Evolutionary conservation across 2,113 vertebrate species (phyloP).

Genomic region (Stegostoma tigrinum): DNA sequence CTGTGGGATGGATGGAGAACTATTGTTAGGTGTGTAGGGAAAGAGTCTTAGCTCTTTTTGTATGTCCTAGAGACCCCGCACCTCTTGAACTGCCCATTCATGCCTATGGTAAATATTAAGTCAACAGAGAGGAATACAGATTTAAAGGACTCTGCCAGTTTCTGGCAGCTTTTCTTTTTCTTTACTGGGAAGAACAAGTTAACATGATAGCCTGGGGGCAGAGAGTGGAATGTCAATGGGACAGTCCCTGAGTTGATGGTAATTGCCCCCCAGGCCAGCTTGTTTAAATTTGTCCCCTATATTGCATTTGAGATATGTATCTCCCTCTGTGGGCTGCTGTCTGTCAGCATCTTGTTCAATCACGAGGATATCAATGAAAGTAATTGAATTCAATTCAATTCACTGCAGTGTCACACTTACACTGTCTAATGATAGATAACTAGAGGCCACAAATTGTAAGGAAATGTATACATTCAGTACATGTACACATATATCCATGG

Average conservation of each 20-base stretch:
- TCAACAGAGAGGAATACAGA: background rate
- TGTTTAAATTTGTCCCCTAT: background rate
- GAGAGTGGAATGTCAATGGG: background rate
- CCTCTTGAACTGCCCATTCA: background rate
- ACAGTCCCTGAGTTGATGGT: background rate
- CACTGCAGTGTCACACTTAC: conserved; percentile 14
- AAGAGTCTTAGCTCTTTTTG: background rate
- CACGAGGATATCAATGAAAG: background rate
- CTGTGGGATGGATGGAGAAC: background rate
- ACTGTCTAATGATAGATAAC: conserved; percentile 15
- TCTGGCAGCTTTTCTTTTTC: background rate
- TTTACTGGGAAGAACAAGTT: background rate
- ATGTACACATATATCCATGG: background rate
- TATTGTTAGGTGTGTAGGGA: background rate
- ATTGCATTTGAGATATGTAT: background rate
- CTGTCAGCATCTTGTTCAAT: background rate
- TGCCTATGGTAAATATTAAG: background rate
- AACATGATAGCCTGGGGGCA: background rate
- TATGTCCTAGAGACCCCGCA: background rate
- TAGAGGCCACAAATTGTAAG: background rate
- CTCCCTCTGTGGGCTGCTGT: background rate
- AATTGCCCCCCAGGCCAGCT: background rate
- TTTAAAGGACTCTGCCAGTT: background rate
- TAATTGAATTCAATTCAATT: conserved; percentile 32
- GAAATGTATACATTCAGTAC: background rate